phyloP scores from a whole-genome alignment of 2,113 vertebrate genomes.

The Mustela lutreola region DNA sequence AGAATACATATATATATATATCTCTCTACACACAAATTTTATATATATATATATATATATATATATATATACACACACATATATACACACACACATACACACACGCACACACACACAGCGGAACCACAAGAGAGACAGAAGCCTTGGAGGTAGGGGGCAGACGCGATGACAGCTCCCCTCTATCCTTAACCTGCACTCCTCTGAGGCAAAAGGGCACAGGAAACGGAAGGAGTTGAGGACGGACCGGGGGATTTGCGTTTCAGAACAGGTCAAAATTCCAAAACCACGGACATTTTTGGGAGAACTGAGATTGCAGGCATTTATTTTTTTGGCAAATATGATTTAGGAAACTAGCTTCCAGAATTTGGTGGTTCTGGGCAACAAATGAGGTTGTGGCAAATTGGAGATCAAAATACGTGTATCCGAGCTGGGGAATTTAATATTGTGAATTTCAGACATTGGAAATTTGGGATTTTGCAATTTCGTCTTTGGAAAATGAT shows the following conservation, averaged over 20 bases:
- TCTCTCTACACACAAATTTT: slow-evolving; percentile 82
- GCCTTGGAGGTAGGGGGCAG: slow-evolving; percentile 69
- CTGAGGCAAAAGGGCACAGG: slow-evolving; percentile 60
- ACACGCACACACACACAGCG: slow-evolving; percentile 53
- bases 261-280: slow-evolving; percentile 73
- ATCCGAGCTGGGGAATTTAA: slow-evolving; percentile 71
- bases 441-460: slow-evolving; percentile 70
- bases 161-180: not conserved
- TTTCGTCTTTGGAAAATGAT: slow-evolving; percentile 70
- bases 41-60: slow-evolving; percentile 35
- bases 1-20: slow-evolving; percentile 83
- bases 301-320: slow-evolving; percentile 69
- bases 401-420: slow-evolving; percentile 68
- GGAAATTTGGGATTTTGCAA: slow-evolving; percentile 62
- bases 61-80: slow-evolving; percentile 68
- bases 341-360: slow-evolving; percentile 73
- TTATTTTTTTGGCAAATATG: slow-evolving; percentile 57
- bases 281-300: slow-evolving; percentile 68
- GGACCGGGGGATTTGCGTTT: slow-evolving; percentile 64
- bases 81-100: not conserved
- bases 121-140: slow-evolving; percentile 81
- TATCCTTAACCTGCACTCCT: slow-evolving; percentile 47
- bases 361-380: slow-evolving; percentile 68
- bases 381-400: slow-evolving; percentile 60
- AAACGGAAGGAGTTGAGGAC: slow-evolving; percentile 39